Evolutionary conservation across 2,888 invertebrate species (phyloP).

Genomic region (Ormyrus thymus): DNA sequence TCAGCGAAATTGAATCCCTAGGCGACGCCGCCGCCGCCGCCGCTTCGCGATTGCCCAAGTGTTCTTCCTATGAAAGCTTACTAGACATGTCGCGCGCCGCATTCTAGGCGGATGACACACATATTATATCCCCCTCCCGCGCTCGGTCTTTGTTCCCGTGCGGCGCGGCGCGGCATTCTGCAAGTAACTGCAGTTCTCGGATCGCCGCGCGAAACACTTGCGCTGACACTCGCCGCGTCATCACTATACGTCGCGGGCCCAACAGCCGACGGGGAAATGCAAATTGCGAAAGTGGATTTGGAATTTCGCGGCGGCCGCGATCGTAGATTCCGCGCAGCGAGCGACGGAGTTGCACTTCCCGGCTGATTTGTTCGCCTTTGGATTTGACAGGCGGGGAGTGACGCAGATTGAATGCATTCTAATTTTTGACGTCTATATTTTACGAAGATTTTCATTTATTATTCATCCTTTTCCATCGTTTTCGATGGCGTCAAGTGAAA

Average conservation of each 20-base stretch:
- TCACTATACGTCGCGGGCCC: constrained; percentile 36
- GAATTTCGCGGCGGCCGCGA: constrained; percentile 33
- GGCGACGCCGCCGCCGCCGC: constrained; percentile 42
- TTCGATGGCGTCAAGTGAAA: too few relatives aligned
- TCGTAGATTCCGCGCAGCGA: constrained; percentile 30
- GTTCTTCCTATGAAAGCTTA: constrained; percentile 65
- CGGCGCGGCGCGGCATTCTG: constrained; percentile 56
- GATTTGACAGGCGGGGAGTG: neutral
- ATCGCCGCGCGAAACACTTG: constrained; percentile 8
- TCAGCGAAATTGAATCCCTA: constrained; percentile 70
- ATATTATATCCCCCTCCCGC: constrained; percentile 52
- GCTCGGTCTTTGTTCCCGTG: neutral
- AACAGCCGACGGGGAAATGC: constrained; percentile 35
- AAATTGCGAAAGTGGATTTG: constrained; percentile 55
- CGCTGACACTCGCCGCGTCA: constrained; percentile 48
- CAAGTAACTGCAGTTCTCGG: constrained; percentile 65
- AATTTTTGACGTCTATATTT: neutral
- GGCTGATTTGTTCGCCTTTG: constrained; percentile 2
- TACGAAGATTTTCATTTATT: too few relatives aligned
- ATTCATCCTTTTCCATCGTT: too few relatives aligned
- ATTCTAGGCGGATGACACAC: constrained; percentile 67
- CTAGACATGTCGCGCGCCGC: constrained; percentile 60
- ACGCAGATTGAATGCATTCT: neutral
- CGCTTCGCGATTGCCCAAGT: constrained; percentile 65
- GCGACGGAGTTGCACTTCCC: constrained; percentile 25